Base-by-base conservation (phyloP, 2,113 vertebrate genomes). In the Anas platyrhynchos region DNA sequence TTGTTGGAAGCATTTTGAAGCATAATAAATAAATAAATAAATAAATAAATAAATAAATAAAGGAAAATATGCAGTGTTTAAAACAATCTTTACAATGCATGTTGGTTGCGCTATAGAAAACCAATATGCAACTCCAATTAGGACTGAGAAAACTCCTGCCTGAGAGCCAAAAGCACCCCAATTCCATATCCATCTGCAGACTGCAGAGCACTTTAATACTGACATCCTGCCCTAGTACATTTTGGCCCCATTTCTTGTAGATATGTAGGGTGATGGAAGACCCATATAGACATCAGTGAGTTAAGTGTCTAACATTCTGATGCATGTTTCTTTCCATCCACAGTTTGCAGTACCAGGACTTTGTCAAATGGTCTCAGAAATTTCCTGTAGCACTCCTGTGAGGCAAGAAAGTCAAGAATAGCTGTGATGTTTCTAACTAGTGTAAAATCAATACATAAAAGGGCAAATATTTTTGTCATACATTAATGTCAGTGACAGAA, bases 91-190 rank as follows among this genome's bases (percentile, higher is more conserved):
- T 50, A 48, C 12, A 44, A 50, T 46, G 55, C 34, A 67, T 31
- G 67, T 90, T 8, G 15, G 32, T 65, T 91, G 48, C 21, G 27
- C 62, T 93, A 86, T n/a, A 76, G 62, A 69, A 96, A 96, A 83
- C 25, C 25, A 59, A 43, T 29, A 66, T 15, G 10, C 48, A 83
- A 52, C 27, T 88, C 59, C 38, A 72, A 13, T 32, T 27, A 63
- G 20, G 31, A 80, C 54, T 62, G 65, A 74, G 82, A 66, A 91
- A 86, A 59, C 22, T 74, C 27, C 41, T 77, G 63, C 72, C 59
- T 91, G 72, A 73, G 75, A 86, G 91, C 25, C 6, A 74, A 81
- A 87, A 34, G n/a, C 48, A 76, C 65, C 36, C 58, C 27, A 73
- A 16, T 89, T 96, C 48, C 71, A 46, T 41, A 54, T 27, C 44